Evolutionary conservation across 2,888 invertebrate species (phyloP).

Genomic region (Prenolepis imparis): DNA sequence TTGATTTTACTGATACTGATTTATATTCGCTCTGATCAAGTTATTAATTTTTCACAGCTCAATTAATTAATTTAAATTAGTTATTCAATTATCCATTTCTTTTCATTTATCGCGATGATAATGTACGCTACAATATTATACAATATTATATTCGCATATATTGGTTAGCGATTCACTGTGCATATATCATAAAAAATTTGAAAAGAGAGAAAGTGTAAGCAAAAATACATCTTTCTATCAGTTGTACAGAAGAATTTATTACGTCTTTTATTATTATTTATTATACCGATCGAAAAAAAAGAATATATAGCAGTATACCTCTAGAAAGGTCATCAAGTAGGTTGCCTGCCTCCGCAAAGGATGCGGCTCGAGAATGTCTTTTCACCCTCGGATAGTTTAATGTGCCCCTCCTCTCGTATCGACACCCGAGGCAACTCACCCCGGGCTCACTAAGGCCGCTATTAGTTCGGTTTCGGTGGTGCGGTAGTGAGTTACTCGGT

Average conservation of each 20-base stretch:
- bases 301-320: neutral
- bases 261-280: neutral
- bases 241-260: neutral
- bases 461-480: slow-evolving; percentile 84
- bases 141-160: slow-evolving; percentile 18
- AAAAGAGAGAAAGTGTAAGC: neutral
- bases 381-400: slow-evolving; percentile 63
- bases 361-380: slow-evolving; percentile 42
- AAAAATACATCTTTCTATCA: neutral
- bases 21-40: slow-evolving; percentile 12
- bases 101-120: neutral
- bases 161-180: neutral
- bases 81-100: slow-evolving; percentile 30
- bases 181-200: neutral
- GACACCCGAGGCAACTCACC: slow-evolving; percentile 77
- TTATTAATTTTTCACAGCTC: slow-evolving; percentile 41
- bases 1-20: slow-evolving; percentile 35
- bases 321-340: neutral
- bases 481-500: slow-evolving; percentile 81
- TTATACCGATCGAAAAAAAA: neutral
- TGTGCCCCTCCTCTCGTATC: slow-evolving; percentile 54
- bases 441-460: slow-evolving; percentile 79
- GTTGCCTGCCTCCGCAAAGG: neutral
- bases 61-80: slow-evolving; percentile 47
- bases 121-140: neutral